Evolutionary conservation across 2,888 invertebrate genomes (phyloP).

Genomic region (Sphaerophoria taeniata): DNA sequence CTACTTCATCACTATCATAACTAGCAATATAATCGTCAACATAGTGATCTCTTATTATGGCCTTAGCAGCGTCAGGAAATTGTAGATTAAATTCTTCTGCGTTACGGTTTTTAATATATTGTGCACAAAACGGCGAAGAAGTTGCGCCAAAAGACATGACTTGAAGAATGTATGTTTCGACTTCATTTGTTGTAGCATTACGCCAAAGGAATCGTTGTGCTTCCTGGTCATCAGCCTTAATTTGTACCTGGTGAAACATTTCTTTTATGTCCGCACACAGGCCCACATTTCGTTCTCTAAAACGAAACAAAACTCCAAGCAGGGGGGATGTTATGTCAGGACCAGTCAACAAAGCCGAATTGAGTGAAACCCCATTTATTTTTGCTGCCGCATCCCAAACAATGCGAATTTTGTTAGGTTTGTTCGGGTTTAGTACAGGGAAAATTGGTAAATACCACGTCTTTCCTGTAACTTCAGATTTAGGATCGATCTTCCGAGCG

Average conservation of each 20-base stretch:
- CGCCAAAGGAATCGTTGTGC: slow-evolving; percentile 34
- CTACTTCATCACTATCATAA: slow-evolving; percentile 5
- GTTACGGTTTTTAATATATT: slow-evolving; percentile 31
- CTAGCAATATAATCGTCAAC: slow-evolving; percentile 30
- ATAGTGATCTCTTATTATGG: slow-evolving; percentile 24
- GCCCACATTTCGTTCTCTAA: slow-evolving; percentile 33
- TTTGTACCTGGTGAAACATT: slow-evolving; percentile 26
- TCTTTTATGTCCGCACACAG: slow-evolving; percentile 24
- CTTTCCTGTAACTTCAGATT: not conserved
- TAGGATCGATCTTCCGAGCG: not conserved
- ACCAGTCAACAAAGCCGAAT: slow-evolving; percentile 21
- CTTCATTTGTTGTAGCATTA: not conserved
- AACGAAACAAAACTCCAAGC: slow-evolving; percentile 21
- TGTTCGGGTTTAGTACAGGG: slow-evolving; percentile 25
- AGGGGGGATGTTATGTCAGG: slow-evolving; percentile 11
- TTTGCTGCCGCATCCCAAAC: slow-evolving; percentile 28
- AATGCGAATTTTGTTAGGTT: slow-evolving; percentile 24
- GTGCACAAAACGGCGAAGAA: slow-evolving; percentile 18
- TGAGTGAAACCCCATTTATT: slow-evolving; percentile 5
- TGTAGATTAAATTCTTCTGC: slow-evolving; percentile 19
- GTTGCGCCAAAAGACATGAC: slow-evolving; percentile 31
- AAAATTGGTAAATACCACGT: slow-evolving; percentile 32
- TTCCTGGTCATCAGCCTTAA: slow-evolving; percentile 18
- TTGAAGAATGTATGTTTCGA: slow-evolving; percentile 39
- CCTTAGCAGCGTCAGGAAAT: slow-evolving; percentile 17